Evolutionary conservation across 2,888 invertebrate genomes (phyloP).

Genomic region (Mamestra brassicae): DNA sequence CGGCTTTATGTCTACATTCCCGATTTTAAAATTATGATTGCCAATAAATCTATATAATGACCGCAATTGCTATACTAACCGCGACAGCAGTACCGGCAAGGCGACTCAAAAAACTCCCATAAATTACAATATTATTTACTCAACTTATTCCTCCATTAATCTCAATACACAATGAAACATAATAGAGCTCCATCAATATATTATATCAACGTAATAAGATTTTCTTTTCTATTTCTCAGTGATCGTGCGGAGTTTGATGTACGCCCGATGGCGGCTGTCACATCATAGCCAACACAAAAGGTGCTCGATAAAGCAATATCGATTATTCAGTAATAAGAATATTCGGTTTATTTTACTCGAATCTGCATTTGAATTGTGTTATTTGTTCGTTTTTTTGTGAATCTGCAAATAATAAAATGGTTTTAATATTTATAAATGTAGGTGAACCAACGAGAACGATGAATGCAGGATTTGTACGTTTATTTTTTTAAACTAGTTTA

Average conservation of each 20-base stretch:
- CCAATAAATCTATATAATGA: too few species aligned
- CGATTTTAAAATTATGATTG: too few species aligned
- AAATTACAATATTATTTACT: constrained; percentile 8
- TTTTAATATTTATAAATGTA: constrained; percentile 2
- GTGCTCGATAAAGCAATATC: constrained; percentile 47
- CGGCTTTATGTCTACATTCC: too few species aligned
- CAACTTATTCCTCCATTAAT: constrained; percentile 27
- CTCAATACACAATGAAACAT: constrained; percentile 28
- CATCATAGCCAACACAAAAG: constrained; percentile 57
- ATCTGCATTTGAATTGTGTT: constrained; percentile 49
- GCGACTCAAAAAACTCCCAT: background rate
- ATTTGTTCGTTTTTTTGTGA: constrained; percentile 22
- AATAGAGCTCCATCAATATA: constrained; percentile 31
- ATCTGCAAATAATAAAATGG: background rate
- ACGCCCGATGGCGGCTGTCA: constrained; percentile 63
- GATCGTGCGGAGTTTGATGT: constrained; percentile 52
- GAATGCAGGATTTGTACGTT: too few species aligned
- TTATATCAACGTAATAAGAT: constrained; percentile 43
- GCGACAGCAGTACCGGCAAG: too few species aligned
- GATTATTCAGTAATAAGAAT: constrained; percentile 59
- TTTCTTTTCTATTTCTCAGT: constrained; percentile 51
- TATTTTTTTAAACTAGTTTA: too few species aligned
- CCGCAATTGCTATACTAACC: too few species aligned
- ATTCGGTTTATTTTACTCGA: constrained; percentile 53
- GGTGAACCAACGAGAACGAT: too few species aligned